Percentiles rank a stretch among this genome's conserved stretches.
Evolutionary conservation across 2,888 invertebrate genomes (phyloP).

Genomic region (Deilephila porcellus): DNA sequence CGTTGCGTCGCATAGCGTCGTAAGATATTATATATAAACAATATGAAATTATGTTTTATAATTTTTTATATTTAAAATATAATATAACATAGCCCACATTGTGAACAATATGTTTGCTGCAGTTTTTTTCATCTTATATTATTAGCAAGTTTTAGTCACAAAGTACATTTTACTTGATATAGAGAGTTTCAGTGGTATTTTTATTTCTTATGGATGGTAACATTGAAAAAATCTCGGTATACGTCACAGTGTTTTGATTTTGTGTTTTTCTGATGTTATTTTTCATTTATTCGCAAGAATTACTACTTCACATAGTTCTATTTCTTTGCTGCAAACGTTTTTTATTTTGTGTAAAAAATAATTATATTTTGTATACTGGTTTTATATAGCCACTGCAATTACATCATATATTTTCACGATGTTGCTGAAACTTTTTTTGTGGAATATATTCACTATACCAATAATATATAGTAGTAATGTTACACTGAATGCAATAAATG

Average conservation of each 20-base stretch:
- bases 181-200: too few species aligned
- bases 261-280: not conserved
- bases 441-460: slow-evolving; percentile 50
- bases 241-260: not conserved
- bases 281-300: slow-evolving; percentile 7
- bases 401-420: slow-evolving; percentile 43
- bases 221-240: not conserved
- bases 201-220: not conserved
- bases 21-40: too few species aligned
- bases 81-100: too few species aligned
- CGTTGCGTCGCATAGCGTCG: too few species aligned
- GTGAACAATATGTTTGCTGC: too few species aligned
- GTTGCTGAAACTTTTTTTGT: slow-evolving; percentile 49
- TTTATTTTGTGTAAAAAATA: not conserved
- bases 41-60: too few species aligned
- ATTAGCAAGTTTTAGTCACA: too few species aligned
- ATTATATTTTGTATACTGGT: not conserved
- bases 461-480: slow-evolving; percentile 43
- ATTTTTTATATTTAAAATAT: too few species aligned
- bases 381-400: not conserved
- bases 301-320: not conserved
- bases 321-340: not conserved
- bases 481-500: slow-evolving; percentile 38
- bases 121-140: too few species aligned
- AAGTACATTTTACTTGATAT: too few species aligned